Base-by-base conservation (phyloP, 1,140 invertebrate genomes). In the Holotrichia oblita region DNA sequence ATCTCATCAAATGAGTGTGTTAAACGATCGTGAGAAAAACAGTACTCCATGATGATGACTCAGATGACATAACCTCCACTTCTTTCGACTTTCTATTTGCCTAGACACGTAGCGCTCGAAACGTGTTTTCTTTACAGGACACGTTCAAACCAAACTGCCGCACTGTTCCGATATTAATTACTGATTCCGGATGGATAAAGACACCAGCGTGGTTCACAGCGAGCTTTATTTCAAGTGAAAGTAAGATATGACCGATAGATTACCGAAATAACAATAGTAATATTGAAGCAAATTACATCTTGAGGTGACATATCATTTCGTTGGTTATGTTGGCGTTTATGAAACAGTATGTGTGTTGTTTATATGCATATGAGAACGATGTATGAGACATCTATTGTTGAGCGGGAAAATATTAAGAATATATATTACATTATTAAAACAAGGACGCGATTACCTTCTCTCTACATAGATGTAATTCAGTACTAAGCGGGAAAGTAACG, bases 81-180 rank as follows among this genome's bases (percentile, higher is more conserved):
- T 55, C 48, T 55, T 55, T 55, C n/a, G n/a, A 55, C 48, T 55
- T 55, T 55, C 48, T 55, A 55, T 55, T 55, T n/a, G 48, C 48
- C 14, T 55, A 55, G 48, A 55, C 48, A 55, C 48, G 48, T 55
- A 55, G n/a, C 48, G 14, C 48, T 55, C 17, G 48, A 55, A 55
- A 55, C 48, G 48, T 55, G 48, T 55, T 55, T 55, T 55, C 48
- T 14, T n/a, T 55, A 4, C 48, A 55, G 6, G 48, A 55, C 48
- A 55, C 48, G 48, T 55, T n/a, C 48, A 55, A 55, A 55, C 14
- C 48, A 17, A 14, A 14, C 48, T 14, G 17, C 14, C 14, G 6
- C 48, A n/a, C 48, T 55, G 14, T 55, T 55, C 48, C 48, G 48
- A 55, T 55, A 55, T 55, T 55, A 55, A 55, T 55, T 55, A 55